Base-by-base conservation (phyloP, 2,797 vertebrate species). In the Helostoma temminkii region DNA sequence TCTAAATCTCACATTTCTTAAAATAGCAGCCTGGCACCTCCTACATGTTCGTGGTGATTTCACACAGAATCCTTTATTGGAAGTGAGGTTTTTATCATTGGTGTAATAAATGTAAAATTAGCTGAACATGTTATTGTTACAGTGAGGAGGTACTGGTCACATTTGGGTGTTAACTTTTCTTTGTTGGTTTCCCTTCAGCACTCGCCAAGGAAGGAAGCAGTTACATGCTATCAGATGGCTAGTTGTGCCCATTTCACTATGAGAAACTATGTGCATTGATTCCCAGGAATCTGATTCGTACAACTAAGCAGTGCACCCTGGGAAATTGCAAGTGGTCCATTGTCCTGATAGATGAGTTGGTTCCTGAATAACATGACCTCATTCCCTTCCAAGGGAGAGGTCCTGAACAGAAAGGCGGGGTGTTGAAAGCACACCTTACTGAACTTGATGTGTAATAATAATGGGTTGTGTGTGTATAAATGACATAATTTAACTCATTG, bases 351-450 rank as follows among this genome's bases (percentile, higher is more conserved):
- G 90, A 81, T 89, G 89, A 91, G 88, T 93, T 74, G 58, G 91
- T 94, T 95, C 94, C 94, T 93, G 94, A 91, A 82, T 79, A 79
- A 74, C 84, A 94, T 93, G 90, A 93, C 91, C 63, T 94, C 92
- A 93, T 88, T 80, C 67, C 49, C 53, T 71, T 64, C 71, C 61
- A 14, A 18, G 49, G 66, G 65, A 76, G 82, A 49, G 68, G 57
- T 71, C 60, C 7, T 1, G 16, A 62, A 24, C 48, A 50, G 30
- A 73, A 59, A 66, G 66, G 78, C 21, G 19, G 74, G 70, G 80
- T 78, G 69, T 57, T 81, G 52, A 77, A 61, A 60, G 37, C 67
- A 5, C 66, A 48, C 49, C 64, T 78, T 24, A 55, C 42, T 49
- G 9, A 34, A 53, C 34, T 39, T 10, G 5, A 57, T 62, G 58